Conservation (phyloP, 2,888 invertebrate species). For the Pristionchus japonicus region DNA sequence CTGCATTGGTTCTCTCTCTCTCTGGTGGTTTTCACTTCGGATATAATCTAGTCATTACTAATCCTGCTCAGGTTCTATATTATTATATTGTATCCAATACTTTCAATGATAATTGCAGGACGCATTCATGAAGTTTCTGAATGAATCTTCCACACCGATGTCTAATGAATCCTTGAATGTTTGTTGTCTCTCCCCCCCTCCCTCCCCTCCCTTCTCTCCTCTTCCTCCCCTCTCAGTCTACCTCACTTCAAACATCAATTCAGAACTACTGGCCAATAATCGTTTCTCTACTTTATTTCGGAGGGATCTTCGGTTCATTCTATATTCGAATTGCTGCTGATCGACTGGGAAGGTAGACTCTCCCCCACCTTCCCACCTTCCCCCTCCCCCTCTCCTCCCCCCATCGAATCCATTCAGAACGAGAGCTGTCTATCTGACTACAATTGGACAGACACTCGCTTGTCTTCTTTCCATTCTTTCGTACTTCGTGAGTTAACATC, state of each 20-base stretch:
- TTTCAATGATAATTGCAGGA: not conserved
- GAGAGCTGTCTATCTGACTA: not conserved
- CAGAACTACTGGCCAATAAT: slow-evolving; percentile 25
- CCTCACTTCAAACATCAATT: no score
- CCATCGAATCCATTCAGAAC: not conserved
- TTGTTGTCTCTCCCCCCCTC: not conserved
- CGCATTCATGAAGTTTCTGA: slow-evolving; percentile 1
- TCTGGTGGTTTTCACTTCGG: slow-evolving; percentile 42
- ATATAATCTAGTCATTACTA: slow-evolving; percentile 20
- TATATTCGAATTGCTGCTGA: not conserved
- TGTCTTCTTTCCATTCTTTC: not conserved
- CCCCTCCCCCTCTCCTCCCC: not conserved
- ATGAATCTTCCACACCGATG: not conserved
- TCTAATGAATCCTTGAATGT: not conserved
- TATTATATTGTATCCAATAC: not conserved
- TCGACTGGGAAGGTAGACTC: slow-evolving; percentile 34
- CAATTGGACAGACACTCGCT: not conserved
- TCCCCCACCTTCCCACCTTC: no score
- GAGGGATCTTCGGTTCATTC: slow-evolving; percentile 25
- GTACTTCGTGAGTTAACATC: slow-evolving; percentile 34
- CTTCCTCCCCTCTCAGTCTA: no score
- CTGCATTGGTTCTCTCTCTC: slow-evolving; percentile 4
- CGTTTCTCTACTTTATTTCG: slow-evolving; percentile 25
- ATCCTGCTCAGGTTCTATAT: not conserved
- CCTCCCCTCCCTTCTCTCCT: not conserved